Percentiles rank a stretch among this genome's conserved stretches.
phyloP scores from a whole-genome alignment of 1,140 invertebrate species.

The Philaenus spumarius region DNA sequence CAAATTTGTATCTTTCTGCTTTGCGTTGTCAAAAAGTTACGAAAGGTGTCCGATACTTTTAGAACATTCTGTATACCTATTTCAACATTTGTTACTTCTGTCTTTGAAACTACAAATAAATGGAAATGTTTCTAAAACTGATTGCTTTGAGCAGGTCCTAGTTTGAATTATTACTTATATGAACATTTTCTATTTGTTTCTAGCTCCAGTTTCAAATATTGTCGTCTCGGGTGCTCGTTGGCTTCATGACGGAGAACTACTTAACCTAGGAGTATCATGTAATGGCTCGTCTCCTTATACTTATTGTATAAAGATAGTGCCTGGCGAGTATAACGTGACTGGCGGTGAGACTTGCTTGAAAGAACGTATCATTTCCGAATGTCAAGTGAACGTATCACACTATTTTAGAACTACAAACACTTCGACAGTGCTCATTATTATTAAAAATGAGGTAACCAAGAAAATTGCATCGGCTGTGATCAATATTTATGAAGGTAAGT shows the following conservation, averaged over 20 bases:
- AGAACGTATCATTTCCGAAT: conserved; percentile 1
- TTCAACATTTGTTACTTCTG: too few species aligned
- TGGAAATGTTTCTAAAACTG: too few species aligned
- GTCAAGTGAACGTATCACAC: conserved; percentile 13
- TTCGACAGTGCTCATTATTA: conserved; percentile 64
- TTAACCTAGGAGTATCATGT: conserved; percentile 55
- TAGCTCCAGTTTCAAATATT: not conserved
- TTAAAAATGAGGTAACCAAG: conserved; percentile 64
- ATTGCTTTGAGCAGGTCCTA: too few species aligned
- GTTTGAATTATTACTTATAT: too few species aligned
- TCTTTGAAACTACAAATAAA: too few species aligned
- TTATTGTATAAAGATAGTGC: conserved; percentile 53
- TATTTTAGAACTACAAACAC: conserved; percentile 28
- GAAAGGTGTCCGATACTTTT: too few species aligned
- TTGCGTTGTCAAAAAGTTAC: too few species aligned
- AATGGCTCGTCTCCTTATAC: conserved; percentile 60
- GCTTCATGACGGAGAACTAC: conserved; percentile 68
- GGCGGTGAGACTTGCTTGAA: conserved; percentile 64
- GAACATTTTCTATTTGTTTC: not conserved
- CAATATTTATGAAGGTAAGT: conserved; percentile 71
- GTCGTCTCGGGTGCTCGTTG: conserved; percentile 56
- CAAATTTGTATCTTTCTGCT: too few species aligned
- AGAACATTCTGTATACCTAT: too few species aligned
- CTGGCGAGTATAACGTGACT: conserved; percentile 65
- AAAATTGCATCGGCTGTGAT: conserved; percentile 60